Conservation (phyloP, 2,113 vertebrate genomes). For the Perca schrenkii region DNA sequence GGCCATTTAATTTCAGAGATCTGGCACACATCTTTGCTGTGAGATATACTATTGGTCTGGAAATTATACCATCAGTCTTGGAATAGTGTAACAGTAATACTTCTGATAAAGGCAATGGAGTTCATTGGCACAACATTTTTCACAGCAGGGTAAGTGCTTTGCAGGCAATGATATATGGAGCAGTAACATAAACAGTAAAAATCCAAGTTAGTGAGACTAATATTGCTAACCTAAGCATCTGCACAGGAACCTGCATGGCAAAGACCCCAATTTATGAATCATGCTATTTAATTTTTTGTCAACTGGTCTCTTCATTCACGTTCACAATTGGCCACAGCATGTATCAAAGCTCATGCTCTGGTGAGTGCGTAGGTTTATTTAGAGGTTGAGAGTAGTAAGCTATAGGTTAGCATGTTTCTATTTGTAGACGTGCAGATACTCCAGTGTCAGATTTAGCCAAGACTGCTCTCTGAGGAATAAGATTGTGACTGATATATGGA, state of each 20-base stretch:
- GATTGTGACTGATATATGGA: conserved; percentile 17
- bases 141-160: conserved; percentile 16
- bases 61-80: conserved; percentile 11
- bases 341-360: conserved; percentile 1
- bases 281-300: neutral
- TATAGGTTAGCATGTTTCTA: conserved; percentile 52
- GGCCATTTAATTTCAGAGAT: conserved; percentile 52
- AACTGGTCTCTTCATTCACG: neutral
- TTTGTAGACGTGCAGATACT: conserved; percentile 42
- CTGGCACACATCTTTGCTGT: conserved; percentile 16
- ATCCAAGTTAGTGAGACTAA: neutral
- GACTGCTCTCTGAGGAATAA: conserved; percentile 24
- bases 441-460: conserved; percentile 45
- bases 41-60: conserved; percentile 7
- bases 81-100: neutral
- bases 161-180: conserved; percentile 21
- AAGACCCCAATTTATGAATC: neutral
- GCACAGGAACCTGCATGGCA: neutral
- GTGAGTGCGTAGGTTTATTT: conserved; percentile 24
- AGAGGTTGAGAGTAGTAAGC: conserved; percentile 36
- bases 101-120: neutral
- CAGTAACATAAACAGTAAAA: conserved; percentile 5
- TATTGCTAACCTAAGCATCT: neutral
- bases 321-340: neutral
- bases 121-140: conserved; percentile 6